Evolutionary conservation across 1,140 invertebrate genomes (phyloP).

Genomic region (Stratiolaelaps scimitus): DNA sequence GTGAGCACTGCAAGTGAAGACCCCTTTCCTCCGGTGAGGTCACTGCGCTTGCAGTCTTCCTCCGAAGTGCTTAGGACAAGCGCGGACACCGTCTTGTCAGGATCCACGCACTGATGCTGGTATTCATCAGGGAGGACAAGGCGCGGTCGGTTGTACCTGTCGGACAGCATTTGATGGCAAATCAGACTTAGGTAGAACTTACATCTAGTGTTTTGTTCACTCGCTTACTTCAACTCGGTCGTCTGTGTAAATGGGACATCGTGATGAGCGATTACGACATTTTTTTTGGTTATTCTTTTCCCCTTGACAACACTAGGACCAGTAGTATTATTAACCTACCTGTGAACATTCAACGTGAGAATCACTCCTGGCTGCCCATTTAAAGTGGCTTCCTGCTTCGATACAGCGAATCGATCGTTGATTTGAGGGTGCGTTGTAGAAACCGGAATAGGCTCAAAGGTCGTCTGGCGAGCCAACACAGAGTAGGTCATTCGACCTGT

Average conservation of each 20-base stretch:
- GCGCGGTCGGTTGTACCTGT: neutral
- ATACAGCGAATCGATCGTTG: neutral
- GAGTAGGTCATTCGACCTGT: neutral
- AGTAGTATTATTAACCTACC: neutral
- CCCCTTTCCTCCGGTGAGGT: slow-evolving; percentile 56
- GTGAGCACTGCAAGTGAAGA: slow-evolving; percentile 53
- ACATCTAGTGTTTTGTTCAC: no score
- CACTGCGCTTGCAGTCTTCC: slow-evolving; percentile 41
- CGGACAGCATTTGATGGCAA: no score
- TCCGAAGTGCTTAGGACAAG: slow-evolving; percentile 44
- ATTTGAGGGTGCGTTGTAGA: neutral
- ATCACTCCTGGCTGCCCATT: neutral
- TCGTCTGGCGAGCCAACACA: neutral
- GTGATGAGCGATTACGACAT: no score
- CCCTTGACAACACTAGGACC: no score
- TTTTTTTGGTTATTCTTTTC: no score
- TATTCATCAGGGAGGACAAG: neutral
- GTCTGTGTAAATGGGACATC: no score
- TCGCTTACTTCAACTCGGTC: no score
- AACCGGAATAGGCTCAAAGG: neutral
- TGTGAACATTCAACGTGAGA: neutral
- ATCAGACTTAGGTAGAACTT: no score
- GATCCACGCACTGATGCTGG: neutral
- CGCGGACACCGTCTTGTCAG: neutral
- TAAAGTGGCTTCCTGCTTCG: neutral